Evolutionary conservation across 2,113 vertebrate species (phyloP).

Genomic region (Gymnarchus niloticus): DNA sequence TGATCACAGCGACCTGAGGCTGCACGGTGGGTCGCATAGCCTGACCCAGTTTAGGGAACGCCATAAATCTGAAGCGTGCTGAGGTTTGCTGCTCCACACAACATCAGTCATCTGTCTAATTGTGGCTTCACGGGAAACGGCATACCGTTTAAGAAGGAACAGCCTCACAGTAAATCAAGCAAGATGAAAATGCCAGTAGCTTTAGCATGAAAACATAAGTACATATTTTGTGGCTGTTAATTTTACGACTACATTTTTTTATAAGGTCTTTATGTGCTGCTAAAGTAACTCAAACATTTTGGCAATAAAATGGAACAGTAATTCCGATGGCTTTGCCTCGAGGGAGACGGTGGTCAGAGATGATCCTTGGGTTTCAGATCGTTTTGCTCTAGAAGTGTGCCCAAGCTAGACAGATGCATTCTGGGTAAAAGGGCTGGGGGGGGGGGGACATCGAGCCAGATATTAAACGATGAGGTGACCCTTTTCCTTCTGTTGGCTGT

Average conservation of each 20-base stretch:
- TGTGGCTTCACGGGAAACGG: not conserved
- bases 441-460: not conserved
- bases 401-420: not conserved
- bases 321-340: constrained; percentile 50
- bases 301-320: constrained; percentile 60
- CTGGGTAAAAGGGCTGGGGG: constrained; percentile 7
- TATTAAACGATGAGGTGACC: not conserved
- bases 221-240: constrained; percentile 70
- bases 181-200: constrained; percentile 57
- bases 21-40: constrained; percentile 41
- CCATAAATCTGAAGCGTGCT: not conserved
- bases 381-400: not conserved
- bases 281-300: constrained; percentile 61
- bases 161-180: constrained; percentile 19
- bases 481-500: not conserved
- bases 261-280: constrained; percentile 67
- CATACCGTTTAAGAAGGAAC: not conserved
- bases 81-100: not conserved
- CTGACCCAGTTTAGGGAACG: constrained; percentile 30
- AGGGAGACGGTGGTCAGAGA: constrained; percentile 34
- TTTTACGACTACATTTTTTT: constrained; percentile 66
- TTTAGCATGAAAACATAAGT: constrained; percentile 61
- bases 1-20: not conserved
- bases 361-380: not conserved
- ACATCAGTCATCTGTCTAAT: constrained; percentile 10